Percentiles rank a stretch among this genome's conserved stretches.
Evolutionary conservation across 2,113 vertebrate genomes (phyloP).

Genomic region (Tetraodon nigroviridis): DNA sequence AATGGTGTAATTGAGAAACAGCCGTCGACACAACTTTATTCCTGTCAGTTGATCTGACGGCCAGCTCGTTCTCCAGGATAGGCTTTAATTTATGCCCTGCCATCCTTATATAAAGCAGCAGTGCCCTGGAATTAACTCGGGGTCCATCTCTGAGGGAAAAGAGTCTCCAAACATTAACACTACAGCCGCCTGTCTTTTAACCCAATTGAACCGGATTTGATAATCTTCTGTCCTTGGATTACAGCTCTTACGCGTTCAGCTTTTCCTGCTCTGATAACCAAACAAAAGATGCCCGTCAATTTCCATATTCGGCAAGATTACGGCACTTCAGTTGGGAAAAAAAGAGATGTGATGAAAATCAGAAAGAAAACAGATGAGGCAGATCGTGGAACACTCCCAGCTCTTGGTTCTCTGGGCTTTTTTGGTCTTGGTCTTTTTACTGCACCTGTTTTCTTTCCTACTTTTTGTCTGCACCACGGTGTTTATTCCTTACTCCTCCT

Average conservation of each 20-base stretch:
- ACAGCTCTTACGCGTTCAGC: conserved; percentile 25
- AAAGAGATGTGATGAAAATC: conserved; percentile 21
- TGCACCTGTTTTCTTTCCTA: too few relatives aligned
- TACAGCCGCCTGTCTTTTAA: conserved; percentile 47
- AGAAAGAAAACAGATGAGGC: neutral
- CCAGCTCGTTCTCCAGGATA: neutral
- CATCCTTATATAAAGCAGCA: neutral
- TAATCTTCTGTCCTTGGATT: conserved; percentile 46
- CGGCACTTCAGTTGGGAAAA: conserved; percentile 12
- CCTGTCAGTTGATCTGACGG: too few relatives aligned
- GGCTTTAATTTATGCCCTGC: conserved; percentile 10
- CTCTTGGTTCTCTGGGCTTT: too few relatives aligned
- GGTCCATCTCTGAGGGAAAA: conserved; percentile 7
- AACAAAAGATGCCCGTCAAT: conserved; percentile 55
- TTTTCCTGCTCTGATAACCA: conserved; percentile 38
- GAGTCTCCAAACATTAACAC: conserved; percentile 39
- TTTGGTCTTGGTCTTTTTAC: too few relatives aligned
- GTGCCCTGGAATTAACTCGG: neutral
- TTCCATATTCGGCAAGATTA: conserved; percentile 40
- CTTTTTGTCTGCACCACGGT: too few relatives aligned
- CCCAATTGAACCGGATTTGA: conserved; percentile 40
- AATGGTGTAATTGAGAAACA: neutral
- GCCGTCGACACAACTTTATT: neutral
- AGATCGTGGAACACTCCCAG: too few relatives aligned
- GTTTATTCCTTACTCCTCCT: too few relatives aligned